Evolutionary conservation across 1,140 invertebrate genomes (phyloP), one percentile per base, ranked within the genome.

Genomic region (Phenacoccus solenopsis): DNA sequence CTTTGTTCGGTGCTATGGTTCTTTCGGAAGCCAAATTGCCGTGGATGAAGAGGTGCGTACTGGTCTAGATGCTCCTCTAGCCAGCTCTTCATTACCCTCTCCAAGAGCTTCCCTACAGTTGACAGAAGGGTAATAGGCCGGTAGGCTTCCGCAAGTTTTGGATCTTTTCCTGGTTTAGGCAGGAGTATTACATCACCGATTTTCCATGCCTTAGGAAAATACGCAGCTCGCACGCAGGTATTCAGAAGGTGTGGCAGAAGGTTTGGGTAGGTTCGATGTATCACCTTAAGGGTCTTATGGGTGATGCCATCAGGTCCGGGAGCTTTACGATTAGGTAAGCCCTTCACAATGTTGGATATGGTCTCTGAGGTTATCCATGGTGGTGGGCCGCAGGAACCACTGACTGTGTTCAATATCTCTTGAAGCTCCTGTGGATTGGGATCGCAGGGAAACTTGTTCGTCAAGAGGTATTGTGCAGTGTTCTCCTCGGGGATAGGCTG

Each of bases 61-160:
- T 24, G 5, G 20, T 24, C 25, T 24, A 24, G 9, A 16, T 64
- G 21, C 2, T 3, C 3, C 3, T 64, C 3, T 20, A 64, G 10
- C 9, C 20, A 3, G 4, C 13, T 3, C 25, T 3, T 16, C 4
- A 64, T 25, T 10, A 24, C 2, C 4, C 59, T 22, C 24, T 69
- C 68, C 10, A 38, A 21, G 13, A 69, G 7, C 22, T 69, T 69
- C 1, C 28, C 68, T 5, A 38, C 24, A 7, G 49, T 56, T 20
- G 25, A 16, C 22, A 69, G 68, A 13, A 69, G n/a, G 20, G 68
- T 38, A 16, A 69, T 38, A 1, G 68, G 68, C 9, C 68, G 20
- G 28, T 49, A 64, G 2, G 13, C 59, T 5, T 27, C 25, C 2
- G 2, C 10, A 5, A 1, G 2, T 5, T 4, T 1, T 24, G 22